Evolutionary conservation across 1,140 invertebrate genomes (phyloP).

Genomic region (Trissolcus basalis): DNA sequence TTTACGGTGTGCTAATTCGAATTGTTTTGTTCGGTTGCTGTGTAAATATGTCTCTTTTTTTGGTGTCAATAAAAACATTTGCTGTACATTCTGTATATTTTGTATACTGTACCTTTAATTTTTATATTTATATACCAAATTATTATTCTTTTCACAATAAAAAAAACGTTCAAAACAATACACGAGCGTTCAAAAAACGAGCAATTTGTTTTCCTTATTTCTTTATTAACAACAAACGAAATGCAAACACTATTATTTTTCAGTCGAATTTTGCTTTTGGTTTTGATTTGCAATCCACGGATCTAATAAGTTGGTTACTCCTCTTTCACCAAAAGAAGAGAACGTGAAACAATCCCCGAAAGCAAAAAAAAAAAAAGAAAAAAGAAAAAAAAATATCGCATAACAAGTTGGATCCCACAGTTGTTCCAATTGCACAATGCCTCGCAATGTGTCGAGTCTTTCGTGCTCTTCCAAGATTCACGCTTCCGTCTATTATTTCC

Average conservation of each 20-base stretch:
- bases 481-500: constrained; percentile 32
- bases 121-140: not conserved
- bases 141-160: no score
- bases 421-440: constrained; percentile 27
- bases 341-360: not conserved
- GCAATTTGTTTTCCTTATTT: no score
- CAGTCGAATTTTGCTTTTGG: no score
- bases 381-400: no score
- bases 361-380: not conserved
- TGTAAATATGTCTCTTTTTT: constrained; percentile 36
- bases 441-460: constrained; percentile 9
- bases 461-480: constrained; percentile 30
- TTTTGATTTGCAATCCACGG: no score
- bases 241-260: no score
- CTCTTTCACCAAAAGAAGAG: not conserved
- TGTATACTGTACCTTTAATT: constrained; percentile 14
- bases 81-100: constrained; percentile 11
- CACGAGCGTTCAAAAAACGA: no score
- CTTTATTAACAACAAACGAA: no score
- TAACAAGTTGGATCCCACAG: no score
- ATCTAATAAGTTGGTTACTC: no score
- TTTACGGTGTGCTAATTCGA: constrained; percentile 23
- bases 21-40: constrained; percentile 19
- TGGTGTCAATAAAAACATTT: constrained; percentile 7
- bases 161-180: no score